Percentiles rank a stretch among this genome's conserved stretches.
Conservation (phyloP, 2,797 vertebrate species). For the Bradypodion pumilum region DNA sequence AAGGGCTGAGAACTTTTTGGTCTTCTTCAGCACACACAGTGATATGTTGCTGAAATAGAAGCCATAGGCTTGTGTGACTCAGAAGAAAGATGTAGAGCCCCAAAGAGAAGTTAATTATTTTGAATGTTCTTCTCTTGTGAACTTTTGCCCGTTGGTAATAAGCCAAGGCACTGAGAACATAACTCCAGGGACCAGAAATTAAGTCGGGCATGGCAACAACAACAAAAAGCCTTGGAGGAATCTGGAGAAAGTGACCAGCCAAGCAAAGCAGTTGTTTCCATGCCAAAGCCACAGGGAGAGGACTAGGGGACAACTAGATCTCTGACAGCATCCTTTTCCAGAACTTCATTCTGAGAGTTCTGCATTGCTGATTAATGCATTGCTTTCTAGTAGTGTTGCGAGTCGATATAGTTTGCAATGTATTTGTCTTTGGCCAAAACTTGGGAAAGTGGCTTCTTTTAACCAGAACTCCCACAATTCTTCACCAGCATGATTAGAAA, state of each 20-base stretch:
- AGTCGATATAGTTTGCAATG: too few species aligned
- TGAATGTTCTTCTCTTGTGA: slow-evolving; percentile 8
- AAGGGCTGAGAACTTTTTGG: not conserved
- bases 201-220: not conserved
- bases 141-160: slow-evolving; percentile 2
- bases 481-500: too few species aligned
- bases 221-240: not conserved
- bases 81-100: not conserved
- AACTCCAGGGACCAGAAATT: not conserved
- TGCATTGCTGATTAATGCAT: too few species aligned
- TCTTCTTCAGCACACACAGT: not conserved
- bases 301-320: not conserved
- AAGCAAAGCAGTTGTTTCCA: not conserved
- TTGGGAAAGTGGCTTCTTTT: too few species aligned
- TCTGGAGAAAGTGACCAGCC: not conserved
- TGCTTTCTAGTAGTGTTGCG: too few species aligned
- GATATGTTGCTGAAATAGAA: not conserved
- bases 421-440: too few species aligned
- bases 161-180: slow-evolving; percentile 10
- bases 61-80: not conserved
- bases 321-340: not conserved
- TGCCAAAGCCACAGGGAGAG: not conserved
- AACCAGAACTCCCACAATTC: too few species aligned
- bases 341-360: too few species aligned
- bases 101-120: slow-evolving; percentile 6